Conservation (phyloP, 2,797 vertebrate species). For the Peromyscus melanophrys region DNA sequence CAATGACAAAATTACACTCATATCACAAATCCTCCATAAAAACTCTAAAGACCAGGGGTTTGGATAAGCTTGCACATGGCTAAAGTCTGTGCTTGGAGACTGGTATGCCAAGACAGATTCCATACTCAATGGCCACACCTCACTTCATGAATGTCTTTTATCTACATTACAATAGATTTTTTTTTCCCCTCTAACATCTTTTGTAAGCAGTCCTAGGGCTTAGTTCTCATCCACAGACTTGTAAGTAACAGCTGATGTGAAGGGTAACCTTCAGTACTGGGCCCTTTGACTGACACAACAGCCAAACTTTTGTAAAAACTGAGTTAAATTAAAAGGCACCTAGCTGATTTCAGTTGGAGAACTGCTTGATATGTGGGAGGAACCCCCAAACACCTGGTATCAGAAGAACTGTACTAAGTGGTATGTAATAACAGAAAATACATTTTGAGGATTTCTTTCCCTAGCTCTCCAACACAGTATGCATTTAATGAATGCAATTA, state of each 20-base stretch:
- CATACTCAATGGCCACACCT: neutral
- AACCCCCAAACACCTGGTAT: neutral
- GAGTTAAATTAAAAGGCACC: neutral
- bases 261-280: neutral
- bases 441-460: neutral
- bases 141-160: neutral
- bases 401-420: neutral
- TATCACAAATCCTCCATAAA: neutral
- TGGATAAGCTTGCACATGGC: neutral
- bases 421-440: neutral
- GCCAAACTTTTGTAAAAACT: neutral
- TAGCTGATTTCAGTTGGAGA: neutral
- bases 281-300: neutral
- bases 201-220: neutral
- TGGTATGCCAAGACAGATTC: neutral
- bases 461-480: neutral
- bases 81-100: neutral
- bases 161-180: neutral
- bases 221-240: neutral
- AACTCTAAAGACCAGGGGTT: neutral
- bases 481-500: conserved; percentile 41
- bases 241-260: neutral
- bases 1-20: neutral
- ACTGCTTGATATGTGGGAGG: neutral
- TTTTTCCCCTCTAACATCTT: neutral